These are phyloP conservation scores for Hippocampus abdominalis DNA, from an alignment of 2,113 vertebrate genomes.

Conservation along the genomic window DNA sequence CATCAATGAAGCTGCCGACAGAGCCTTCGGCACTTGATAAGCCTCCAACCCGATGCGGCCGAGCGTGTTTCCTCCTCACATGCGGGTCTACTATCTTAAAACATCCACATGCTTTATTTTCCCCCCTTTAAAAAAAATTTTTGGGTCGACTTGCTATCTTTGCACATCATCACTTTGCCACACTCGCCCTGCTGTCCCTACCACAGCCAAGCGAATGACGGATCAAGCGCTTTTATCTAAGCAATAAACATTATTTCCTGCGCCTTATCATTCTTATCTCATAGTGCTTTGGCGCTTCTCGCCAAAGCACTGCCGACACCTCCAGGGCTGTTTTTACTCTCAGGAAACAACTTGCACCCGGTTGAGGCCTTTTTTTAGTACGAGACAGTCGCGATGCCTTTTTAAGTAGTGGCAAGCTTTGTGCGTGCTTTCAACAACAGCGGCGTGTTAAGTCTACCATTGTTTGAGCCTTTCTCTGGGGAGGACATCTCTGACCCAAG, in stretches of 20 bases:
- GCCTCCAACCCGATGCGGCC: conserved; percentile 25
- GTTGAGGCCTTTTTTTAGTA: not conserved
- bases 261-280: conserved; percentile 70
- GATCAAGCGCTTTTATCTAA: conserved; percentile 61
- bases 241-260: conserved; percentile 64
- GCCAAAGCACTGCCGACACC: conserved; percentile 43
- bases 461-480: conserved; percentile 25
- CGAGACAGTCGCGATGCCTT: not conserved
- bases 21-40: conserved; percentile 58
- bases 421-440: not conserved
- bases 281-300: conserved; percentile 27
- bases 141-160: not conserved
- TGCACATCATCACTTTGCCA: conserved; percentile 5
- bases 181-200: not conserved
- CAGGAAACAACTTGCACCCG: not conserved
- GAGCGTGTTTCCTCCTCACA: conserved; percentile 39
- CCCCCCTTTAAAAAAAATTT: too few relatives aligned
- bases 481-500: conserved; percentile 30
- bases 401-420: conserved; percentile 5
- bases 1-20: conserved; percentile 56
- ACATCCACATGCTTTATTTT: not conserved
- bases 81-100: not conserved
- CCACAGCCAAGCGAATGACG: conserved; percentile 44
- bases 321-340: conserved; percentile 18
- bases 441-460: not conserved